Evolutionary conservation across 2,113 vertebrate species (phyloP).

Genomic region (Nothobranchius furzeri): DNA sequence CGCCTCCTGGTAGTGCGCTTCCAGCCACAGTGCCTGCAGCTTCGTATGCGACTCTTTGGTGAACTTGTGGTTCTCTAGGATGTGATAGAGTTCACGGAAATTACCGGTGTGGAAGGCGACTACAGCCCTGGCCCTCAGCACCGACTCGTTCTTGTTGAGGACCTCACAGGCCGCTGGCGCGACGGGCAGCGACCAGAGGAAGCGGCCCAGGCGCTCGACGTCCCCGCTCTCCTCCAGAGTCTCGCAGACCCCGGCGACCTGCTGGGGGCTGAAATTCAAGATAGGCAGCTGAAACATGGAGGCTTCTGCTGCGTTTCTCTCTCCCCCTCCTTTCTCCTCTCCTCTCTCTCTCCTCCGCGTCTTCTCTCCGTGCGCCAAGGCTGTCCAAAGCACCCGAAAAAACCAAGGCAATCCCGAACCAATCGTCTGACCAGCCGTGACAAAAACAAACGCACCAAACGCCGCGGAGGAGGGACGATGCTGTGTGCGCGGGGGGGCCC

Average conservation of each 20-base stretch:
- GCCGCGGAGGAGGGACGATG: conserved; percentile 61
- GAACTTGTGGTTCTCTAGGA: conserved; percentile 99
- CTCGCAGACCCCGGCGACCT: conserved; percentile 99
- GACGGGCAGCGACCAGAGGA: conserved; percentile 98
- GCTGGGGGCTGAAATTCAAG: conserved; percentile 99
- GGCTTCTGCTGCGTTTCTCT: conserved; percentile 77
- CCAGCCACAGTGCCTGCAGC: conserved; percentile 97
- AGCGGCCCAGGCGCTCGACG: conserved; percentile 96
- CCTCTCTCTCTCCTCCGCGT: conserved; percentile 49
- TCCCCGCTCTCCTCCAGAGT: conserved; percentile 99
- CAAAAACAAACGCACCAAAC: conserved; percentile 28
- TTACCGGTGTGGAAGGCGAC: conserved; percentile 98
- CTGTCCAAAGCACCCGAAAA: conserved; percentile 48
- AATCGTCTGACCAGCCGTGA: conserved; percentile 59
- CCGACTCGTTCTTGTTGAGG: conserved; percentile 97
- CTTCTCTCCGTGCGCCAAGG: conserved; percentile 46
- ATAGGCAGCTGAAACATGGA: conserved; percentile 99
- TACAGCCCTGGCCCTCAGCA: conserved; percentile 92
- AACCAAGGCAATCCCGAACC: conserved; percentile 67
- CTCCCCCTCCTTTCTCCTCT: conserved; percentile 66
- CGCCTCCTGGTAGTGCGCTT: conserved; percentile 98
- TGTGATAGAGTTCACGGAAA: conserved; percentile 98
- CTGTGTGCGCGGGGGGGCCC: conserved; percentile 45
- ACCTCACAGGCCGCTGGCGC: conserved; percentile 98
- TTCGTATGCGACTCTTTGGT: conserved; percentile 98